Conservation (phyloP, 2,113 vertebrate genomes). For the Phylloscopus trochilus region DNA sequence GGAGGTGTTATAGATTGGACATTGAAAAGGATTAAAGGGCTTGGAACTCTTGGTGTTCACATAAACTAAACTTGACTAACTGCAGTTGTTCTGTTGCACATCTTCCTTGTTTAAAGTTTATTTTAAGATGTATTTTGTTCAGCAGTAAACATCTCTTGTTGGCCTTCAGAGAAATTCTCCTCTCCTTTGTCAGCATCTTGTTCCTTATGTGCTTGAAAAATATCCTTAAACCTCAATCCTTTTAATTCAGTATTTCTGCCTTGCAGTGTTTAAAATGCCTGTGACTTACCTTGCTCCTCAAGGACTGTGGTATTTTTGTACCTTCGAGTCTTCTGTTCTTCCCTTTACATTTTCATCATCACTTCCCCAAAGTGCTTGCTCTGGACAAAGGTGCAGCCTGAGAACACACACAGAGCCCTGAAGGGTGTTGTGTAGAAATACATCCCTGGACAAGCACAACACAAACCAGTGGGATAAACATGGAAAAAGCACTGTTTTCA, state of each 20-base stretch:
- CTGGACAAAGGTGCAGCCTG: background rate
- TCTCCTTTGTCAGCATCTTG: background rate
- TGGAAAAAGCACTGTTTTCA: background rate
- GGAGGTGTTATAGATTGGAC: background rate
- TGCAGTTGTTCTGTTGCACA: background rate
- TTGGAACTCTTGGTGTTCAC: background rate
- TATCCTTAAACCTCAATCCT: background rate
- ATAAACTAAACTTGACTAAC: background rate
- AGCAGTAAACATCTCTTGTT: background rate
- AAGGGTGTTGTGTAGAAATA: background rate
- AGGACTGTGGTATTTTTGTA: background rate
- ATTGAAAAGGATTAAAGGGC: background rate
- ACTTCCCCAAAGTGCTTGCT: background rate
- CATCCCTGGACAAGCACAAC: background rate
- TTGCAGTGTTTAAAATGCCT: background rate
- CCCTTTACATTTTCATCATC: background rate
- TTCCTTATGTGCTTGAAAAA: background rate
- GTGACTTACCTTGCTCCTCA: background rate
- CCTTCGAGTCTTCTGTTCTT: background rate
- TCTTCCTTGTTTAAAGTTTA: background rate
- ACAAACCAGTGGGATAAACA: background rate
- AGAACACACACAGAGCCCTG: background rate
- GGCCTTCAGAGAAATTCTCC: background rate
- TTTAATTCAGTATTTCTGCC: background rate
- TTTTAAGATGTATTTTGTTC: background rate